Evolutionary conservation across 2,888 invertebrate genomes (phyloP).

Genomic region (Orthonychiurus folsomi): DNA sequence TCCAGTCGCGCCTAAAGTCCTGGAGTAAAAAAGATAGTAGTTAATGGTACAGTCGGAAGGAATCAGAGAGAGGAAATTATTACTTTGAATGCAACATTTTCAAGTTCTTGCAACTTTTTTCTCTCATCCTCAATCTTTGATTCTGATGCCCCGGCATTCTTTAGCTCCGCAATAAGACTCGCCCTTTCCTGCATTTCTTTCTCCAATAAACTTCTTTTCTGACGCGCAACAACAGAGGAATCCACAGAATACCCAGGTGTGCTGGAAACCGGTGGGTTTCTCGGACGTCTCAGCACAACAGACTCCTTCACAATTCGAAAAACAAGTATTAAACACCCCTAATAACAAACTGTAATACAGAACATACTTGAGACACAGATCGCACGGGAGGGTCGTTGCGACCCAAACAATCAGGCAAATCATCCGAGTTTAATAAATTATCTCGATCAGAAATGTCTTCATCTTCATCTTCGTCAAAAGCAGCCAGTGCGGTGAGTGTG

Average conservation of each 20-base stretch:
- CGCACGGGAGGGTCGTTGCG: conserved; percentile 19
- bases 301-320: conserved; percentile 51
- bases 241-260: conserved; percentile 77
- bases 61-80: too few species aligned
- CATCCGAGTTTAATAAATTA: conserved; percentile 24
- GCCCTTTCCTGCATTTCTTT: conserved; percentile 97
- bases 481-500: conserved; percentile 89
- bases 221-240: conserved; percentile 65
- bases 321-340: neutral
- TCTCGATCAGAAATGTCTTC: conserved; percentile 33
- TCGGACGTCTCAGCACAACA: conserved; percentile 56
- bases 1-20: conserved; percentile 67
- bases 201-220: conserved; percentile 85
- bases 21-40: conserved; percentile 1
- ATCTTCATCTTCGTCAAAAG: conserved; percentile 66
- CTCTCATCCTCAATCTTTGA: conserved; percentile 86
- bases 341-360: neutral
- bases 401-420: conserved; percentile 24
- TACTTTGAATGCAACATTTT: conserved; percentile 86
- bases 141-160: conserved; percentile 77
- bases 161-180: conserved; percentile 84
- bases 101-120: conserved; percentile 80
- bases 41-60: neutral
- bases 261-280: conserved; percentile 59
- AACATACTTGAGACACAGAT: conserved; percentile 30